Evolutionary conservation across 2,888 invertebrate species (phyloP), one percentile per base, ranked within the genome.

Genomic region (Automeris io): DNA sequence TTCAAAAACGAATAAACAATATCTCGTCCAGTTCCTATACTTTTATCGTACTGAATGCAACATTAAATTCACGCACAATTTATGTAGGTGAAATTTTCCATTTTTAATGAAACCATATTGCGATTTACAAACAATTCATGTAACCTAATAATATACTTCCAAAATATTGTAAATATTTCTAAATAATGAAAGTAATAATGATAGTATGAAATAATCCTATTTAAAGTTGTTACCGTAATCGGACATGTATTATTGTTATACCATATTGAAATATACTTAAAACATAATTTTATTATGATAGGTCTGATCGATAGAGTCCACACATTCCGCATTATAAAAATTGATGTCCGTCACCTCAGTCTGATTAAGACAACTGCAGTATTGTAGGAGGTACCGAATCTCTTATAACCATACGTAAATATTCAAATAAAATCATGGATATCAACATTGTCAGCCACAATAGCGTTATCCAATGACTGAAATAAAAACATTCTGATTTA

Each of bases 51-150:
- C 32, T 23, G 37, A 22, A 37, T 37, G 37, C 23, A 31, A 37
- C 52, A 55, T n/a, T n/a, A n/a, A 53, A 47, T 51, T 51, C 51
- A 66, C 69, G 76, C 74, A 75, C 74, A 72, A 63, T 45, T 35
- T n/a, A 45, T 43, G 36, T 32, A 51, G 50, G 47, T 43, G 47
- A 53, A 46, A 45, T 41, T 41, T 23, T 37, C 37, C 22, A 18
- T 24, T 51, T 40, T 45, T 35, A 41, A 44, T 45, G 43, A 47
- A 38, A 13, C 19, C 32, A 44, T 38, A 42, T 42, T 37, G 41
- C 50, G 39, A 36, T 42, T 47, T 50, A 38, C 37, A 41, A 37
- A 37, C 39, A 43, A 37, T 57, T 57, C 42, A 45, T 47, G 44
- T 46, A 47, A 46, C 42, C 32, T 39, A 49, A 39, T 46, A 49